Evolutionary conservation across 64 coral and sea anemone genomes (phyloP).

Genomic region (Trachythela sp.): DNA sequence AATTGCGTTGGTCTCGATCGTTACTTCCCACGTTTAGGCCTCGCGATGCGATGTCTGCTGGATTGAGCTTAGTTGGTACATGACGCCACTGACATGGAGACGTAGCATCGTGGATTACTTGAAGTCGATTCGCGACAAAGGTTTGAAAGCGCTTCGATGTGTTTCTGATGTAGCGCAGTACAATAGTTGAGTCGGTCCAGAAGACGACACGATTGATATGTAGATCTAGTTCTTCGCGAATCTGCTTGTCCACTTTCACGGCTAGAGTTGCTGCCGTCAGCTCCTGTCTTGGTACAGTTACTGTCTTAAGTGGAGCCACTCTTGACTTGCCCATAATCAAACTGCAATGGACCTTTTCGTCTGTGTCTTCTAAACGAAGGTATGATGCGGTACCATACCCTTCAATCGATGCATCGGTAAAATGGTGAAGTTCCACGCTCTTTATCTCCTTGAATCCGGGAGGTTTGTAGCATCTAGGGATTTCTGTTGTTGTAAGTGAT

Average conservation of each 20-base stretch:
- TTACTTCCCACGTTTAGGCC: not conserved
- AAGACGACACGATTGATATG: conserved; percentile 5
- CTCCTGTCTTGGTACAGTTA: not conserved
- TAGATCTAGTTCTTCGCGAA: conserved; percentile 23
- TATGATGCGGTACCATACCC: conserved; percentile 3
- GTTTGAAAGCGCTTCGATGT: conserved; percentile 26
- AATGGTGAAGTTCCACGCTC: not conserved
- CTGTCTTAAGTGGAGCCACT: not conserved
- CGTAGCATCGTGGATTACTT: conserved; percentile 25
- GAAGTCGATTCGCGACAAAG: conserved; percentile 48
- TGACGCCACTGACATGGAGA: conserved; percentile 34
- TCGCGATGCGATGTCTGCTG: conserved; percentile 43
- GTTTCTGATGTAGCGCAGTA: conserved; percentile 40
- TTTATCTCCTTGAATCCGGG: not conserved
- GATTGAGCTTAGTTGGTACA: conserved; percentile 36
- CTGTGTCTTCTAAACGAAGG: not conserved
- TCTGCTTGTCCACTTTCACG: conserved; percentile 41
- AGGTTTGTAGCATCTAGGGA: conserved; percentile 2
- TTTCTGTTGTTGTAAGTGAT: not conserved
- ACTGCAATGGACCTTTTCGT: not conserved
- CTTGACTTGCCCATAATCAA: not conserved
- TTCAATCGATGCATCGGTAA: not conserved
- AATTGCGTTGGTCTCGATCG: not conserved
- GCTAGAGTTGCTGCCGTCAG: conserved; percentile 39
- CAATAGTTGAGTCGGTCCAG: conserved; percentile 39